Evolutionary conservation across 1,140 invertebrate genomes (phyloP).

Genomic region (Plectus sambesii): DNA sequence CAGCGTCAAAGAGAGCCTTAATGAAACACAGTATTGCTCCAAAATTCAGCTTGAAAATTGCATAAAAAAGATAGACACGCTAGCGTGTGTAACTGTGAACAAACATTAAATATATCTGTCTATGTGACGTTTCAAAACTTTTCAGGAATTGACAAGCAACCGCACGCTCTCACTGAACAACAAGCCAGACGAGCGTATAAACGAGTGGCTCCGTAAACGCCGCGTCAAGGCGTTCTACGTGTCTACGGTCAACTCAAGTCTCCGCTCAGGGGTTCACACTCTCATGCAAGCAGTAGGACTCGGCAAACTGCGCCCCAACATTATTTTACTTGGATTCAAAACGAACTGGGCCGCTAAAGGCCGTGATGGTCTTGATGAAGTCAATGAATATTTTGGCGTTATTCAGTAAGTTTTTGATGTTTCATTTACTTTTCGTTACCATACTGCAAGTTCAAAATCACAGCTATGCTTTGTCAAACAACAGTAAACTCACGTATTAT

Average conservation of each 20-base stretch:
- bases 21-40: no score
- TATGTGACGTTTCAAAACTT: no score
- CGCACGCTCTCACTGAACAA: constrained; percentile 11
- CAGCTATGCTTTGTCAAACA: no score
- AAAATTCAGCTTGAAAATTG: no score
- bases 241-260: constrained; percentile 5
- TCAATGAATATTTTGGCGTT: constrained; percentile 73
- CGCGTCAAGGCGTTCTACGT: constrained; percentile 18
- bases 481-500: no score
- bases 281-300: constrained; percentile 57
- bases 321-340: constrained; percentile 82
- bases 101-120: no score
- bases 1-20: no score
- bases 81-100: no score
- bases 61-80: no score
- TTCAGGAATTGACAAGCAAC: no score
- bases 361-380: constrained; percentile 49
- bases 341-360: constrained; percentile 67
- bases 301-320: constrained; percentile 79
- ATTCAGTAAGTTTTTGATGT: constrained; percentile 75
- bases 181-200: constrained; percentile 15
- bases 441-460: no score
- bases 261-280: constrained; percentile 16
- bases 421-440: no score
- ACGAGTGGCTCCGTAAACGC: constrained; percentile 15